phyloP scores from a whole-genome alignment of 2,888 invertebrate genomes.

The Subacronicta megacephala region DNA sequence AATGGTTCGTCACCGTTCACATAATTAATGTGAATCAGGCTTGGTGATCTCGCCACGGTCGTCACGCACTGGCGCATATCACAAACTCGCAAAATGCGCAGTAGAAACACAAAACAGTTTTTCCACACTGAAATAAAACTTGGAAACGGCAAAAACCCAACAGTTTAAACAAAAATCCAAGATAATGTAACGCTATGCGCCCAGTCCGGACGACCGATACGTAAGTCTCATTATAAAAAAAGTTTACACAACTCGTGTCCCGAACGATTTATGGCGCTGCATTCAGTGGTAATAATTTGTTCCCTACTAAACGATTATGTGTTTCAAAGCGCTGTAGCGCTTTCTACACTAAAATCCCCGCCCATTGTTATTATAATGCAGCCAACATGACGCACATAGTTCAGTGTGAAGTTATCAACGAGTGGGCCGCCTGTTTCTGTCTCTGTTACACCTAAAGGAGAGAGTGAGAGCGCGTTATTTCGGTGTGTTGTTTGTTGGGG shows the following conservation, averaged over 20 bases:
- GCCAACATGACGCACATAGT: conserved; percentile 85
- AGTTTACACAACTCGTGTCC: conserved; percentile 82
- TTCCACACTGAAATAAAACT: conserved; percentile 42
- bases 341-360: conserved; percentile 60
- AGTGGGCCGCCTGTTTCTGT: conserved; percentile 56
- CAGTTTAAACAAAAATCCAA: conserved; percentile 62
- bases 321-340: conserved; percentile 70
- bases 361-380: conserved; percentile 88
- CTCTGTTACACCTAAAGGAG: conserved; percentile 57
- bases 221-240: conserved; percentile 83
- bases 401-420: conserved; percentile 75
- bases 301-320: neutral
- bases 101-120: conserved; percentile 45
- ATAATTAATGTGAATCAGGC: conserved; percentile 86
- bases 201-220: conserved; percentile 77
- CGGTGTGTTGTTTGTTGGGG: conserved; percentile 43
- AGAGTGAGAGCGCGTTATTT: conserved; percentile 55
- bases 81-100: conserved; percentile 53
- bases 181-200: conserved; percentile 71
- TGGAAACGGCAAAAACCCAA: conserved; percentile 51
- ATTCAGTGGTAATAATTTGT: conserved; percentile 42
- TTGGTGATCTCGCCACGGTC: conserved; percentile 69
- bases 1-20: conserved; percentile 86
- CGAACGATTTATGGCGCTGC: conserved; percentile 59
- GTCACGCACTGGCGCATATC: conserved; percentile 70